These are phyloP conservation scores for Ecdyonurus torrentis DNA, from an alignment of 2,888 invertebrate genomes.

Conservation along the genomic window DNA sequence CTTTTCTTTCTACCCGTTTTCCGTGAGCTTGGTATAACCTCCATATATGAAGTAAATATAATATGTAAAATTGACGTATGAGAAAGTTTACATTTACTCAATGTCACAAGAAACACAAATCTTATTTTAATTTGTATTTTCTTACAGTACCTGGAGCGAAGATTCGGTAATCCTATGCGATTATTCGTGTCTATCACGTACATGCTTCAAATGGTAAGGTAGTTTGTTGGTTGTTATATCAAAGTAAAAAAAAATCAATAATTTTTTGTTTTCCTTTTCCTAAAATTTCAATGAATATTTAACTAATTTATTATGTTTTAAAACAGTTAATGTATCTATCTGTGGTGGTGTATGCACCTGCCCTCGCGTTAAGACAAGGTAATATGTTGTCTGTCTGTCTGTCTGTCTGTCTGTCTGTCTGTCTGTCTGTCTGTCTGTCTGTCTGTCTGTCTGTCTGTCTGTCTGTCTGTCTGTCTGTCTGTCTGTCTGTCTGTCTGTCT, in stretches of 20 bases:
- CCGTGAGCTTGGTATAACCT: constrained; percentile 65
- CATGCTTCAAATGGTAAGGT: constrained; percentile 4
- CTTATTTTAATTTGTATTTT: constrained; percentile 6
- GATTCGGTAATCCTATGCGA: constrained; percentile 42
- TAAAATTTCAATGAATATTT: not conserved
- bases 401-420: no score
- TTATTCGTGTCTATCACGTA: constrained; percentile 19
- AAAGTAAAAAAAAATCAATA: no score
- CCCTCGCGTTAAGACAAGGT: constrained; percentile 20
- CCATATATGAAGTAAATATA: constrained; percentile 48
- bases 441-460: no score
- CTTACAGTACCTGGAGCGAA: constrained; percentile 46
- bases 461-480: no score
- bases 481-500: no score
- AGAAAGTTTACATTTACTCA: no score
- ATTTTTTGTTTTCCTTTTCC: no score
- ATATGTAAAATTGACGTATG: no score
- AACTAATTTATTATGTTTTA: not conserved
- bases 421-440: no score
- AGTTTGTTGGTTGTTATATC: no score
- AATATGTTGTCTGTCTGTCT: not conserved
- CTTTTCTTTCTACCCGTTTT: constrained; percentile 72
- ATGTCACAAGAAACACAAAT: not conserved
- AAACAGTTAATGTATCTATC: constrained; percentile 56
- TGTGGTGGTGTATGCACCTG: constrained; percentile 73